Conservation (phyloP, 92 coral and sea anemone genomes). For the Micromussa lordhowensis region DNA sequence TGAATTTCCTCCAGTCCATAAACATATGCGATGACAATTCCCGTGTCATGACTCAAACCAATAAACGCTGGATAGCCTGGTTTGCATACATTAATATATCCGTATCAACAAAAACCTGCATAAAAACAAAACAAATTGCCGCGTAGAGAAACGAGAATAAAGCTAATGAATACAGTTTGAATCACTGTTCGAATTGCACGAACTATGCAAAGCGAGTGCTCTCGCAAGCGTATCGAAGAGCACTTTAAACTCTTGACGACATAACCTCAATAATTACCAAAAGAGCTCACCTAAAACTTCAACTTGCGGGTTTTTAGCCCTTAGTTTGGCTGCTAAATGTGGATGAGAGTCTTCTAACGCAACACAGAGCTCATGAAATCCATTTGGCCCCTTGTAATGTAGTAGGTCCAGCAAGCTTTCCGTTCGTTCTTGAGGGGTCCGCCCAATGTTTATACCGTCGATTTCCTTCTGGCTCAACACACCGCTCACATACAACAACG, state of each 20-base stretch:
- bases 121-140: slow-evolving; percentile 75
- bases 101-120: slow-evolving; percentile 67
- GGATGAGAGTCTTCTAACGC: slow-evolving; percentile 82
- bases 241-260: slow-evolving; percentile 29
- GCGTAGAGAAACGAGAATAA: slow-evolving; percentile 16
- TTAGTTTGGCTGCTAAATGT: slow-evolving; percentile 72
- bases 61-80: slow-evolving; percentile 32
- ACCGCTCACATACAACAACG: slow-evolving; percentile 68
- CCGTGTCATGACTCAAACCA: slow-evolving; percentile 53
- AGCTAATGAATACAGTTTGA: slow-evolving; percentile 13
- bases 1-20: slow-evolving; percentile 16
- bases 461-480: slow-evolving; percentile 79
- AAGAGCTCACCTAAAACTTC: slow-evolving; percentile 72
- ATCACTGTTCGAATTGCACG: slow-evolving; percentile 1
- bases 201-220: slow-evolving; percentile 5
- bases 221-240: slow-evolving; percentile 27
- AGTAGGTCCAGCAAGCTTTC: slow-evolving; percentile 85
- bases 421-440: slow-evolving; percentile 73
- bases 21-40: slow-evolving; percentile 34
- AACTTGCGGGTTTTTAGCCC: slow-evolving; percentile 67
- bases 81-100: slow-evolving; percentile 56
- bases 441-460: slow-evolving; percentile 82
- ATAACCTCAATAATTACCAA: neutral
- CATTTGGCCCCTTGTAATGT: slow-evolving; percentile 89
- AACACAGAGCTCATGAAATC: slow-evolving; percentile 79